phyloP scores from a whole-genome alignment of 2,113 vertebrate species.

The Baryphthengus martii region DNA sequence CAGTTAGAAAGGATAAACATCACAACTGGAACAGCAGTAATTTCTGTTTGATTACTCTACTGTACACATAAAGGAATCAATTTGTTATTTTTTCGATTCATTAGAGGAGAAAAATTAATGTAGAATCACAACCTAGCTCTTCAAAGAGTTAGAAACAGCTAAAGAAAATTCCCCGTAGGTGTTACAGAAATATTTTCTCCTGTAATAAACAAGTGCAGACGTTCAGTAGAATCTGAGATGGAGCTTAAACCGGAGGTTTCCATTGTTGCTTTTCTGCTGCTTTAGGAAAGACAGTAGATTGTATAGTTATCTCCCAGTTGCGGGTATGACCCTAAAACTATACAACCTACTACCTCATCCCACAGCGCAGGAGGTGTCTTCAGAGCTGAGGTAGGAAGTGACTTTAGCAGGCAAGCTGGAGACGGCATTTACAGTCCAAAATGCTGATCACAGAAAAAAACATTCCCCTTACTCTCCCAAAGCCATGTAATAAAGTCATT shows the following conservation, averaged over 20 bases:
- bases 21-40: not conserved
- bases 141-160: not conserved
- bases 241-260: not conserved
- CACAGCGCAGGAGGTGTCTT: slow-evolving; percentile 80
- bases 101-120: not conserved
- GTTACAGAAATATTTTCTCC: not conserved
- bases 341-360: slow-evolving; percentile 99
- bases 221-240: not conserved
- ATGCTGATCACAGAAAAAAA: not conserved
- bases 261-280: slow-evolving; percentile 71
- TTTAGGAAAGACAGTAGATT: slow-evolving; percentile 99
- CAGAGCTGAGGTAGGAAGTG: not conserved
- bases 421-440: not conserved
- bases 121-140: not conserved
- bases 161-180: not conserved
- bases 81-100: not conserved
- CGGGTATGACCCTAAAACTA: slow-evolving; percentile 99
- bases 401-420: not conserved
- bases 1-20: not conserved
- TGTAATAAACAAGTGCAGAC: not conserved
- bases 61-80: not conserved
- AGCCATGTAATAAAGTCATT: not conserved
- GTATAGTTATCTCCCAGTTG: slow-evolving; percentile 99
- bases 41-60: not conserved
- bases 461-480: not conserved